phyloP scores from a whole-genome alignment of 2,113 vertebrate genomes.

The Chiloscyllium plagiosum region DNA sequence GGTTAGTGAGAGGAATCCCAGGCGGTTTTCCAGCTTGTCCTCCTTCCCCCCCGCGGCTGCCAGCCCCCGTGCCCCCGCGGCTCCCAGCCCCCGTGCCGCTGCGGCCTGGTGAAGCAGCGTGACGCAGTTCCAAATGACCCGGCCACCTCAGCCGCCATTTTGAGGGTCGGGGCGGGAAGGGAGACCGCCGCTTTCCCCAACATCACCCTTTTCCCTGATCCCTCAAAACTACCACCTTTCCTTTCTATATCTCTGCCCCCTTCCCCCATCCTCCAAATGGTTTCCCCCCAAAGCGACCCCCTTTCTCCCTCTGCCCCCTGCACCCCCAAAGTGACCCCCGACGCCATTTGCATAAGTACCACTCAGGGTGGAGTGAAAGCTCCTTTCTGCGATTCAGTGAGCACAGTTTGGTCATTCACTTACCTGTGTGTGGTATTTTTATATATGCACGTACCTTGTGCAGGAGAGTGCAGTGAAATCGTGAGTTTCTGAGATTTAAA shows the following conservation, averaged over 20 bases:
- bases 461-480: neutral
- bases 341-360: neutral
- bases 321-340: no score
- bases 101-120: neutral
- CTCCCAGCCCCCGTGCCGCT: neutral
- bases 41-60: neutral
- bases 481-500: no score
- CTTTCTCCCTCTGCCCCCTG: no score
- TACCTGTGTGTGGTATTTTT: neutral
- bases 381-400: neutral
- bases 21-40: neutral
- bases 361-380: neutral
- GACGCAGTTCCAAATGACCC: constrained; percentile 31
- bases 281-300: no score
- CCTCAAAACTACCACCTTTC: neutral
- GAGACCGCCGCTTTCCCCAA: neutral
- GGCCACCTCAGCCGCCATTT: neutral
- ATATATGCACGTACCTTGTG: neutral
- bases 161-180: neutral
- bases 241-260: neutral
- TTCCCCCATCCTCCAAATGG: neutral
- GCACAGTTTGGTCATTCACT: neutral
- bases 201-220: neutral
- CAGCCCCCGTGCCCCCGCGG: neutral
- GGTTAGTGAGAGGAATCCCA: no score